These are phyloP conservation scores for Anguilla megastoma DNA, from an alignment of 2,797 vertebrate genomes.

Conservation along the genomic window DNA sequence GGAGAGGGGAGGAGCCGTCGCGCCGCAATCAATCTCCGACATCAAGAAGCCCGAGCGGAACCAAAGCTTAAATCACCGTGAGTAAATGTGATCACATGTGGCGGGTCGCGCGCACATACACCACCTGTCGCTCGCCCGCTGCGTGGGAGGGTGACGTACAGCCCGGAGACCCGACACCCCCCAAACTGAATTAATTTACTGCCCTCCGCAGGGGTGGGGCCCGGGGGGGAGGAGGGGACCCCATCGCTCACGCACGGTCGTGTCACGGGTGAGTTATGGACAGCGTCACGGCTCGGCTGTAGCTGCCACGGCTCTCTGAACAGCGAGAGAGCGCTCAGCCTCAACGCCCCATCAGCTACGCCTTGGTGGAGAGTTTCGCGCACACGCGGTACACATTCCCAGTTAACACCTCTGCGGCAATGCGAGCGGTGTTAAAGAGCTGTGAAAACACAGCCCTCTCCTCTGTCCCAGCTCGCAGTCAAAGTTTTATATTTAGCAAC, in stretches of 20 bases:
- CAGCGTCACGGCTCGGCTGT: constrained; percentile 34
- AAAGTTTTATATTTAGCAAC: constrained; percentile 15
- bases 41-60: not conserved
- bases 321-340: not conserved
- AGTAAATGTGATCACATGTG: not conserved
- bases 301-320: not conserved
- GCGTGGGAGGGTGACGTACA: constrained; percentile 40
- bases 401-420: constrained; percentile 30
- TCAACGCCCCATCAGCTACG: not conserved
- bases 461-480: not conserved
- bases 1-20: not conserved
- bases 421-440: not conserved
- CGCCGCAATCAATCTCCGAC: not conserved
- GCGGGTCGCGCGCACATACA: not conserved
- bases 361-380: not conserved
- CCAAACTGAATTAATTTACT: constrained; percentile 42
- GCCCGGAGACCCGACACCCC: constrained; percentile 27
- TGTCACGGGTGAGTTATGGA: constrained; percentile 41
- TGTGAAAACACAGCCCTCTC: not conserved
- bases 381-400: not conserved
- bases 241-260: constrained; percentile 37
- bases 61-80: constrained; percentile 24
- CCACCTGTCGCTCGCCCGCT: constrained; percentile 13
- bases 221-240: not conserved
- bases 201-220: constrained; percentile 14